Conservation (phyloP, 2,113 vertebrate genomes). For the Strix uralensis region DNA sequence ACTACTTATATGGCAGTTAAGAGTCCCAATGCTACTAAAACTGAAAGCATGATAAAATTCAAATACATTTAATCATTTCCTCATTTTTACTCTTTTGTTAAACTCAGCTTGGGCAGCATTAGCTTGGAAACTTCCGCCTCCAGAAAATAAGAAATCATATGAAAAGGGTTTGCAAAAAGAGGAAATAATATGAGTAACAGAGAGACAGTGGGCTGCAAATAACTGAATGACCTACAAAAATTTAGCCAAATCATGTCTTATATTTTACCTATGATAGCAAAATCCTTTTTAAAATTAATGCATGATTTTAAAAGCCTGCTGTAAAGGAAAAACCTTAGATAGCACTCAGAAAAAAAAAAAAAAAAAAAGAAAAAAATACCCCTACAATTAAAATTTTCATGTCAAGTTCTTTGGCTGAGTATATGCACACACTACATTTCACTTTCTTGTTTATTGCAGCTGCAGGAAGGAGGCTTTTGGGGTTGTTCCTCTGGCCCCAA, state of each 20-base stretch:
- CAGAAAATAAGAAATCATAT: background rate
- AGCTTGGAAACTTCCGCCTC: constrained; percentile 8
- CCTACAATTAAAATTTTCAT: background rate
- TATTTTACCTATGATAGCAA: background rate
- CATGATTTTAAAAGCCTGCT: background rate
- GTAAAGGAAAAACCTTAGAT: background rate
- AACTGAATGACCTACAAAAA: background rate
- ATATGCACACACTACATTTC: background rate
- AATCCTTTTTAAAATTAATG: background rate
- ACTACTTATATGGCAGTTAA: background rate
- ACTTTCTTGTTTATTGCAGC: constrained; percentile 41
- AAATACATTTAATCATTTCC: constrained; percentile 3
- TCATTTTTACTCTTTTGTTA: background rate
- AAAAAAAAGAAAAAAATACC: background rate
- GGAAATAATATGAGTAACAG: constrained; percentile 10
- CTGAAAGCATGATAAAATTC: background rate
- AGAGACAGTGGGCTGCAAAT: background rate
- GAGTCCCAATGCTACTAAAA: background rate
- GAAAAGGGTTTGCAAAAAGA: background rate
- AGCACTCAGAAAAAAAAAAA: background rate
- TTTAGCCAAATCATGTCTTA: background rate
- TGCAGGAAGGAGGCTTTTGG: constrained; percentile 52
- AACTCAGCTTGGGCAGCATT: background rate
- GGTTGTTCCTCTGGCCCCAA: constrained; percentile 32
- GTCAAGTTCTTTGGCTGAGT: background rate